Evolutionary conservation across 2,797 vertebrate species (phyloP).

Genomic region (Mus caroli): DNA sequence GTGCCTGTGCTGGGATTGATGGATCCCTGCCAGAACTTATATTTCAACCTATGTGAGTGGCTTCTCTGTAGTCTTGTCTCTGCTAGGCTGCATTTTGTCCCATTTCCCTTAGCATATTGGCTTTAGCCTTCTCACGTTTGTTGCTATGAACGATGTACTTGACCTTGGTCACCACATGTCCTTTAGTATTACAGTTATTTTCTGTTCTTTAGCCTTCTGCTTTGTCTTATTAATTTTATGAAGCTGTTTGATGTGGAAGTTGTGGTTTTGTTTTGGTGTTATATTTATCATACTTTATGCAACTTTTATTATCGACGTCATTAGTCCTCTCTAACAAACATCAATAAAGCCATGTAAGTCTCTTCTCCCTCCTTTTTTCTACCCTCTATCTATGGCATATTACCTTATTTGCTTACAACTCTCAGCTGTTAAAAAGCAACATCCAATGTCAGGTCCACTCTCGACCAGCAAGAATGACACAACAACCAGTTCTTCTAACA

Average conservation of each 20-base stretch:
- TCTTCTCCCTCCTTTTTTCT: background rate
- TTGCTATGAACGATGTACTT: background rate
- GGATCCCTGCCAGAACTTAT: background rate
- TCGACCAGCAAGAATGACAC: too few relatives aligned
- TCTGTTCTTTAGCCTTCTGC: background rate
- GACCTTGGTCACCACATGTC: background rate
- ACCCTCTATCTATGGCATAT: background rate
- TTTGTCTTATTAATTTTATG: background rate
- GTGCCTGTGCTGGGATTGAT: background rate
- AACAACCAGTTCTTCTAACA: too few relatives aligned
- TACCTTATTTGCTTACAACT: background rate
- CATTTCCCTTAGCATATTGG: slow-evolving; percentile 4
- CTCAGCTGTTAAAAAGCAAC: background rate
- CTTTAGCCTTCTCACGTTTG: background rate
- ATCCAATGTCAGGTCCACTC: too few relatives aligned
- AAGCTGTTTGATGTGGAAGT: background rate
- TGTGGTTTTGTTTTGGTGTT: slow-evolving; percentile 41
- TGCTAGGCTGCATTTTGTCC: background rate
- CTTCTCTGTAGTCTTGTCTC: slow-evolving; percentile 18
- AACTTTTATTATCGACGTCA: background rate
- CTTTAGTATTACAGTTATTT: background rate
- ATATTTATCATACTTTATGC: slow-evolving; percentile 6
- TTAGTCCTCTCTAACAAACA: background rate
- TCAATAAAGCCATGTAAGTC: background rate
- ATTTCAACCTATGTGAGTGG: slow-evolving; percentile 26